Percentiles rank a stretch among this genome's conserved stretches.
Evolutionary conservation across 2,888 invertebrate genomes (phyloP).

Genomic region (Holacanthella duospinosa): DNA sequence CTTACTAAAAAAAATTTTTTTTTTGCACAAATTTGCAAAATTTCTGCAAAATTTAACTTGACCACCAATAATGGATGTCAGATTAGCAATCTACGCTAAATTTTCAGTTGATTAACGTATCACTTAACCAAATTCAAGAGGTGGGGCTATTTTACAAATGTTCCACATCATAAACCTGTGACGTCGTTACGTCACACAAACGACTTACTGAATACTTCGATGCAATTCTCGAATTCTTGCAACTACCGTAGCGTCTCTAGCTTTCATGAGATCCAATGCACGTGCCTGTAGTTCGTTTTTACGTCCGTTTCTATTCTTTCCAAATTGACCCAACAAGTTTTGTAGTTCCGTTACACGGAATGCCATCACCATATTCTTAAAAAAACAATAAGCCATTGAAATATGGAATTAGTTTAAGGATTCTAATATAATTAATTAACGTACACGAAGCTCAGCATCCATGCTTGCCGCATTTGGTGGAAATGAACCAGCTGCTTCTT

Average conservation of each 20-base stretch:
- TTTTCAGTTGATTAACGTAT: too few species aligned
- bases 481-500: too few species aligned
- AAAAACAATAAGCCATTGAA: constrained; percentile 13
- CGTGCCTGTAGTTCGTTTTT: constrained; percentile 67
- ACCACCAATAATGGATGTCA: too few species aligned
- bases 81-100: too few species aligned
- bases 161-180: too few species aligned
- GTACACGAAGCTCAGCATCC: neutral
- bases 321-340: constrained; percentile 66
- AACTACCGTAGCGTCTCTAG: constrained; percentile 53
- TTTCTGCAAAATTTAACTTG: too few species aligned
- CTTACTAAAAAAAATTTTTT: too few species aligned
- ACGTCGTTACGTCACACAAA: neutral
- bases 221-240: constrained; percentile 58
- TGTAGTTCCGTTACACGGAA: constrained; percentile 74
- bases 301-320: constrained; percentile 65
- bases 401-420: neutral
- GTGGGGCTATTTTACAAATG: too few species aligned
- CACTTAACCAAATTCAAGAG: too few species aligned
- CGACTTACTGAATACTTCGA: constrained; percentile 51
- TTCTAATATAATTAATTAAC: too few species aligned
- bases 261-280: constrained; percentile 59
- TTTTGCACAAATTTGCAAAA: too few species aligned
- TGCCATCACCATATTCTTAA: constrained; percentile 49
- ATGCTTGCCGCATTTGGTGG: too few species aligned